Base-by-base conservation (phyloP, 1,140 invertebrate genomes). In the Mercenaria mercenaria region DNA sequence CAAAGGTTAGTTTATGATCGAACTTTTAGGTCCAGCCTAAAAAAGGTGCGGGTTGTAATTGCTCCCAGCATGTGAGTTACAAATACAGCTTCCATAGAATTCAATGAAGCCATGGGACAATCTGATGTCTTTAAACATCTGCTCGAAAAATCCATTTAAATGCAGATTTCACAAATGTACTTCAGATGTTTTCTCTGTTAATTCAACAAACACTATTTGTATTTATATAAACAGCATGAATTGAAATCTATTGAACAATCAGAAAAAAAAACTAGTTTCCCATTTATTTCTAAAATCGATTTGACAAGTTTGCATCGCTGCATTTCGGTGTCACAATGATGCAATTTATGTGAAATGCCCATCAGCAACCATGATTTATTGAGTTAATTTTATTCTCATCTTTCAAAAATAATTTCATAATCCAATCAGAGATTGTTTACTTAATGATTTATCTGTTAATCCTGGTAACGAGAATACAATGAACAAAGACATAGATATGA, bases 231-330 rank as follows among this genome's bases (percentile, higher is more conserved):
- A 39, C 67, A 39, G 34, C 37, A 41, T 37, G 34, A 23, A 72
- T 20, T 18, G 34, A 72, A 72, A 72, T 72, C 67, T 37, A 72
- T 72, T 20, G 67, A 72, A 72, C 67, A 72, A 59, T 67, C 61
- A 32, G 26, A 67, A 29, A 67, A 15, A n/a, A 20, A 67, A 13
- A 32, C 10, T 32, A n/a, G 34, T 72, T 39, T 72, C 37, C 67
- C 32, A 39, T 72, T 72, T 39, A 26, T 64, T 72, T 41, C 34
- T 72, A 72, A n/a, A 72, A 39, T 39, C 67, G 18, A 72, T 39
- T 2, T 2, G 29, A 34, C 29, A 13, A n/a, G n/a, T 13, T 34
- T 29, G 61, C 29, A 8, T 67, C 26, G 29, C 32, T 67, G 26
- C 61, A 67, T 67, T 67, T 67, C 20, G 13, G 34, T 72, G 32